These are phyloP conservation scores for Brachionus sp. DNA, from an alignment of 1,140 invertebrate species.

Conservation along the genomic window DNA sequence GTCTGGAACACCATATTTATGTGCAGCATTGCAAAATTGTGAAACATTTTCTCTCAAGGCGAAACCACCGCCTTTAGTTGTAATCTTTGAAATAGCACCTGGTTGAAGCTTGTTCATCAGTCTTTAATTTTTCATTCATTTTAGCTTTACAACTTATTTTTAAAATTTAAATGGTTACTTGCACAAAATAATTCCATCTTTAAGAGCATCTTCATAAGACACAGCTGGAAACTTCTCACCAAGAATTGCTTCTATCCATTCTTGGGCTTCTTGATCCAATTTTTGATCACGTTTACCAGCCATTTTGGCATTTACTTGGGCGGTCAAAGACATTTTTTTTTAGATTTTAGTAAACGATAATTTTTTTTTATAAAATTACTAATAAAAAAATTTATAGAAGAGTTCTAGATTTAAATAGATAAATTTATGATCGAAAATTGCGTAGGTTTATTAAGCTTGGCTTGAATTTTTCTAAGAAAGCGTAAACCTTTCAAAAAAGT, in stretches of 20 bases:
- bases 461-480: background rate
- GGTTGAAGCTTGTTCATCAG: conserved; percentile 82
- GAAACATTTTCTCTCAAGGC: conserved; percentile 91
- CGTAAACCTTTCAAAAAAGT: conserved; percentile 1
- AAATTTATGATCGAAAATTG: background rate
- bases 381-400: conserved; percentile 5
- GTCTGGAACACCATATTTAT: conserved; percentile 76
- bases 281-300: conserved; percentile 66
- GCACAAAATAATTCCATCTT: conserved; percentile 84
- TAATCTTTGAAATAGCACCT: conserved; percentile 76
- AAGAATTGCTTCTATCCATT: conserved; percentile 82
- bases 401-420: conserved; percentile 4
- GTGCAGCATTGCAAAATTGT: conserved; percentile 72
- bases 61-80: conserved; percentile 81
- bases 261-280: conserved; percentile 74
- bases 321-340: conserved; percentile 38
- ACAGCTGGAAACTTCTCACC: conserved; percentile 70
- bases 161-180: conserved; percentile 60
- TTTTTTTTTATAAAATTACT: conserved; percentile 27
- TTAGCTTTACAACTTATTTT: background rate
- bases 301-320: conserved; percentile 44
- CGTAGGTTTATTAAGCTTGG: conserved; percentile 39
- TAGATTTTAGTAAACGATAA: background rate
- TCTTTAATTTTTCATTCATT: conserved; percentile 49
- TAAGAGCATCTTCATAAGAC: conserved; percentile 75